Percentiles rank a stretch among this genome's conserved stretches.
Evolutionary conservation across 2,888 invertebrate species (phyloP).

Genomic region (Cartodere bifasciata): DNA sequence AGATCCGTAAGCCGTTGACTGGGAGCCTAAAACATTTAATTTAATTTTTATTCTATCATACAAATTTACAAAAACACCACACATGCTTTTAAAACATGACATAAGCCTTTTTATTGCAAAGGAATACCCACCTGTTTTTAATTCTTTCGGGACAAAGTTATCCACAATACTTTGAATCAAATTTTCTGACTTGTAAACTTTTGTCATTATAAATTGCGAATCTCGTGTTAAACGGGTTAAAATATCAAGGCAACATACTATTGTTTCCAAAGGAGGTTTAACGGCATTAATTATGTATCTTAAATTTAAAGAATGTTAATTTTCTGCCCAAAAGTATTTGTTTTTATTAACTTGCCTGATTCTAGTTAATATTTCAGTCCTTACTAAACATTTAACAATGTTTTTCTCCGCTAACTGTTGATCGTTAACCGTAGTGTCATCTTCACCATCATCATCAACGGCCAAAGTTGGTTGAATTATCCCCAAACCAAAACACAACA

Average conservation of each 20-base stretch:
- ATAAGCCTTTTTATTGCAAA: too few species aligned
- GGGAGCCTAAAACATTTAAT: conserved; percentile 4
- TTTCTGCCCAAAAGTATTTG: background rate
- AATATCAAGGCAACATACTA: conserved; percentile 64
- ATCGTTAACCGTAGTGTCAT: conserved; percentile 64
- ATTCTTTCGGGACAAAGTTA: conserved; percentile 42
- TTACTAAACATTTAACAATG: conserved; percentile 56
- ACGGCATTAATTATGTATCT: conserved; percentile 65
- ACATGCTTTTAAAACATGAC: too few species aligned
- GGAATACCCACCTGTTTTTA: conserved; percentile 15
- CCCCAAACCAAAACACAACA: conserved; percentile 53
- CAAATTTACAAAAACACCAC: too few species aligned
- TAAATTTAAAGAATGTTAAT: conserved; percentile 13
- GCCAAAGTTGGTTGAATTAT: conserved; percentile 45
- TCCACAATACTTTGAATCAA: conserved; percentile 48
- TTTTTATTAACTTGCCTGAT: conserved; percentile 38
- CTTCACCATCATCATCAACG: conserved; percentile 32
- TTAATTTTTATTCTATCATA: too few species aligned
- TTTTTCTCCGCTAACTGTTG: conserved; percentile 77
- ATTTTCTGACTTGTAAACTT: conserved; percentile 48
- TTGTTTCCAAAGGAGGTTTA: conserved; percentile 56
- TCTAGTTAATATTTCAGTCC: conserved; percentile 66
- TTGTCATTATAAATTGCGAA: conserved; percentile 51
- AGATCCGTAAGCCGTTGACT: conserved; percentile 45
- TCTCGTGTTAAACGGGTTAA: conserved; percentile 68